Conservation (phyloP, 37 sponge, comb jelly and placozoan genomes). For the Theonella swinhoei region DNA sequence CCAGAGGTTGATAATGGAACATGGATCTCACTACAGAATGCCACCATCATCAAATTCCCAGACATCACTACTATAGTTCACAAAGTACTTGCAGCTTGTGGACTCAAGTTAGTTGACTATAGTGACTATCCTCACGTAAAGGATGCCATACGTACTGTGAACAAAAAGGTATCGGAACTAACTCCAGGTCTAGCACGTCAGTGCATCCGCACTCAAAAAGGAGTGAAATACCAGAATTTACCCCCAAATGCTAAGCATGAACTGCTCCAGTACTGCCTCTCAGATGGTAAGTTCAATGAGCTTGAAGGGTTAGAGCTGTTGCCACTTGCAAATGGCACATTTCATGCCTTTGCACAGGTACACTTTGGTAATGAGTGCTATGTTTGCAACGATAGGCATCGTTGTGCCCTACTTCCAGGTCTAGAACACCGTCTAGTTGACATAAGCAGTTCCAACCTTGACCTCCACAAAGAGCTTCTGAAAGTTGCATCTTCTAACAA, state of each 20-base stretch:
- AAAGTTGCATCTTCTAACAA: too few species aligned
- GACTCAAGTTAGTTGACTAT: slow-evolving; percentile 9
- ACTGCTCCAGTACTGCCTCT: slow-evolving; percentile 45
- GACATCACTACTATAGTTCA: background rate
- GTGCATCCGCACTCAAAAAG: background rate
- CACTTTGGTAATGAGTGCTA: too few species aligned
- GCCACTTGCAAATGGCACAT: slow-evolving; percentile 35
- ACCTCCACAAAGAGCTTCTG: too few species aligned
- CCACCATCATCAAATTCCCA: background rate
- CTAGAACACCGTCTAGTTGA: too few species aligned
- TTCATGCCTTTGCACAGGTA: slow-evolving; percentile 32
- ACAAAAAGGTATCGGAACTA: background rate
- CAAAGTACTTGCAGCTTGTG: slow-evolving; percentile 1
- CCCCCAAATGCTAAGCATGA: slow-evolving; percentile 5
- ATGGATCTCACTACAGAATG: slow-evolving; percentile 6
- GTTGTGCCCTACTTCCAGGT: too few species aligned
- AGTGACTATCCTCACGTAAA: slow-evolving; percentile 7
- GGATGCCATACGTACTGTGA: slow-evolving; percentile 1
- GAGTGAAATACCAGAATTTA: slow-evolving; percentile 14
- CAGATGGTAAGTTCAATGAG: slow-evolving; percentile 21
- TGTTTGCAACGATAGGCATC: too few species aligned
- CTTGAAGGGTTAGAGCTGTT: slow-evolving; percentile 31
- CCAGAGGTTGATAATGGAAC: background rate
- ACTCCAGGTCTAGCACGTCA: slow-evolving; percentile 15
- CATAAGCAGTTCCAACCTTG: too few species aligned